phyloP scores from a whole-genome alignment of 2,113 vertebrate genomes.

The Cisticola juncidis region DNA sequence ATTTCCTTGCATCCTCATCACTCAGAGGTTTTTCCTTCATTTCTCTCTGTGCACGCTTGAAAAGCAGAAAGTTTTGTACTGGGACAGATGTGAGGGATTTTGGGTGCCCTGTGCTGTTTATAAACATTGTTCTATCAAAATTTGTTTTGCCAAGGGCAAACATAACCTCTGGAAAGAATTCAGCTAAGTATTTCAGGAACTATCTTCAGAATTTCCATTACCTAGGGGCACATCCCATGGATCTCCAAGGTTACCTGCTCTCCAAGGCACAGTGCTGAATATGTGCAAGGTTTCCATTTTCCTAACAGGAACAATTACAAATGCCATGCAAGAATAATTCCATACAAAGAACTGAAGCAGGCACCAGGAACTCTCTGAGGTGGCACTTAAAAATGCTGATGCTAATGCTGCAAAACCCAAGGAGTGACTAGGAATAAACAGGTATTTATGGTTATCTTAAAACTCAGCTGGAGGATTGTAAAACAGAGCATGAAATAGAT shows the following conservation, averaged over 20 bases:
- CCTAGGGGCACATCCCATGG: conserved; percentile 60
- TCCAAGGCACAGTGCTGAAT: conserved; percentile 68
- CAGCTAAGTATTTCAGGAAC: conserved; percentile 52
- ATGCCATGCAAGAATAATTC: conserved; percentile 73
- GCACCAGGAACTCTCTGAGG: conserved; percentile 55
- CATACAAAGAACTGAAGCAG: conserved; percentile 30
- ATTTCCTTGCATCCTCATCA: not conserved
- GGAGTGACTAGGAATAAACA: not conserved
- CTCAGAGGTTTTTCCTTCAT: not conserved
- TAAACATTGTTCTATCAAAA: conserved; percentile 51
- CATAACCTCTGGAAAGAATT: conserved; percentile 58
- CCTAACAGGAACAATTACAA: conserved; percentile 79
- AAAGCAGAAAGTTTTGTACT: not conserved
- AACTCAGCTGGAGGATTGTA: not conserved
- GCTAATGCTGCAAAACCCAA: conserved; percentile 44
- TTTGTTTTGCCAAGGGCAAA: conserved; percentile 65
- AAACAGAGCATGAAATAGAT: not conserved
- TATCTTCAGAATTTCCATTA: conserved; percentile 71
- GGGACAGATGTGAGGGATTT: conserved; percentile 19
- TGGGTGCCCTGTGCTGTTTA: conserved; percentile 15
- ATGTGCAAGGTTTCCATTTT: conserved; percentile 74
- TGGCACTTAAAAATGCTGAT: conserved; percentile 36
- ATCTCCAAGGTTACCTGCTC: conserved; percentile 74
- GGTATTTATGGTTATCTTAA: not conserved
- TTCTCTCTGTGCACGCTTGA: not conserved